phyloP scores from a whole-genome alignment of 1,140 invertebrate species.

The Drosophila baimaii region DNA sequence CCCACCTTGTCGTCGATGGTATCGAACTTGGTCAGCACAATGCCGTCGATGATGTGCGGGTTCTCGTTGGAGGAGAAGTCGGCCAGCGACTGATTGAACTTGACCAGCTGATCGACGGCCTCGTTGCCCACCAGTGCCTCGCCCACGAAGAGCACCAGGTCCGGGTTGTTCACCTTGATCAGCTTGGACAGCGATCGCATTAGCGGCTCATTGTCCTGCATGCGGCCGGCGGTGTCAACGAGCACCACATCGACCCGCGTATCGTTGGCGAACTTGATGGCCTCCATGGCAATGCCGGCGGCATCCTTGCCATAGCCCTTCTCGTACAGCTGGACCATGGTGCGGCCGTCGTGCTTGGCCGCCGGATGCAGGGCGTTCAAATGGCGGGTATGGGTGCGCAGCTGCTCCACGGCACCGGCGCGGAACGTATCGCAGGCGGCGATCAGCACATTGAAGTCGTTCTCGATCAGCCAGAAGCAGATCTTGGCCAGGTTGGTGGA shows the following conservation, averaged over 20 bases:
- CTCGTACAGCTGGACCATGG: constrained; percentile 98
- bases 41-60: constrained; percentile 98
- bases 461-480: constrained; percentile 99
- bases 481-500: constrained; percentile 99
- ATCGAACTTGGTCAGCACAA: constrained; percentile 99
- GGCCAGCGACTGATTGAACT: constrained; percentile 98
- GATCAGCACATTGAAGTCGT: constrained; percentile 97
- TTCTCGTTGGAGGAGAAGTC: constrained; percentile 93
- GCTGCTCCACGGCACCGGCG: constrained; percentile 99
- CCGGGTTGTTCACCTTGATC: constrained; percentile 95
- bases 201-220: constrained; percentile 99
- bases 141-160: constrained; percentile 99
- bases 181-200: constrained; percentile 98
- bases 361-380: constrained; percentile 97
- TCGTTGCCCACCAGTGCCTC: constrained; percentile 99
- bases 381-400: constrained; percentile 97
- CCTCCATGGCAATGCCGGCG: constrained; percentile 98
- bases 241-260: constrained; percentile 95
- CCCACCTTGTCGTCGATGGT: constrained; percentile 99
- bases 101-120: constrained; percentile 99
- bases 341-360: constrained; percentile 87
- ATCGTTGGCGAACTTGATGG: constrained; percentile 94
- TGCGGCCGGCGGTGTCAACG: constrained; percentile 98
- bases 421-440: constrained; percentile 99
- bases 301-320: constrained; percentile 99